phyloP scores from a whole-genome alignment of 2,113 vertebrate species.

The Pycnonotus jocosus region DNA sequence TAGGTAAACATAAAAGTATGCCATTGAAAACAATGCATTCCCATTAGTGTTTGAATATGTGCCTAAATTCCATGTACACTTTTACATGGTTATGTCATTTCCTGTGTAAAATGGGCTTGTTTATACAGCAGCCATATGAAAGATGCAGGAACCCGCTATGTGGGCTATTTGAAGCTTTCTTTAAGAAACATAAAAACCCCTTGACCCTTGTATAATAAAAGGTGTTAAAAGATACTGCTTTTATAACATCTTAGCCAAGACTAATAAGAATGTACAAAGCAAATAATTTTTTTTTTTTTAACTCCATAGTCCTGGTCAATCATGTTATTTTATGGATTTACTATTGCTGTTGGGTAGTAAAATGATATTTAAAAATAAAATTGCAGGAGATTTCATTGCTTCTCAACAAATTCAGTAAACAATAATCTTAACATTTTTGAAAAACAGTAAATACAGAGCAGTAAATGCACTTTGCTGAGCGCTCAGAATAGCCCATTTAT shows the following conservation, averaged over 20 bases:
- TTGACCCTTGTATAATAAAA: conserved; percentile 71
- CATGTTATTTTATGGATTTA: conserved; percentile 28
- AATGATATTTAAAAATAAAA: conserved; percentile 38
- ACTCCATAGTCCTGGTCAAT: conserved; percentile 12
- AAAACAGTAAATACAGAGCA: background rate
- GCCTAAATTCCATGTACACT: conserved; percentile 75
- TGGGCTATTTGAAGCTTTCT: conserved; percentile 70
- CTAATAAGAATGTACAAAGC: conserved; percentile 62
- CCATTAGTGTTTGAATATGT: conserved; percentile 75
- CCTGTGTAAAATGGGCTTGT: conserved; percentile 78
- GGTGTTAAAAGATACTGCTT: conserved; percentile 71
- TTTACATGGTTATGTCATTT: conserved; percentile 82
- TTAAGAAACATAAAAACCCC: conserved; percentile 69
- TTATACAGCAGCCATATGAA: conserved; percentile 71
- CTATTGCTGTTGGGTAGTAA: conserved; percentile 38
- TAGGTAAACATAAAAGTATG: conserved; percentile 77
- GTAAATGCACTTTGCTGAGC: background rate
- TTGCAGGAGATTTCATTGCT: conserved; percentile 2
- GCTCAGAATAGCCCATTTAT: background rate
- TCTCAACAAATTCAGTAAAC: conserved; percentile 5
- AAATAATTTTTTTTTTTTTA: conserved; percentile 43
- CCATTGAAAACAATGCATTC: conserved; percentile 83
- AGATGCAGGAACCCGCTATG: conserved; percentile 65
- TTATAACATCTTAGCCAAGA: conserved; percentile 63
- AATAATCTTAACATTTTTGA: background rate